Evolutionary conservation across 2,797 vertebrate genomes (phyloP), one percentile per base, ranked within the genome.

Genomic region (Tadarida brasiliensis): DNA sequence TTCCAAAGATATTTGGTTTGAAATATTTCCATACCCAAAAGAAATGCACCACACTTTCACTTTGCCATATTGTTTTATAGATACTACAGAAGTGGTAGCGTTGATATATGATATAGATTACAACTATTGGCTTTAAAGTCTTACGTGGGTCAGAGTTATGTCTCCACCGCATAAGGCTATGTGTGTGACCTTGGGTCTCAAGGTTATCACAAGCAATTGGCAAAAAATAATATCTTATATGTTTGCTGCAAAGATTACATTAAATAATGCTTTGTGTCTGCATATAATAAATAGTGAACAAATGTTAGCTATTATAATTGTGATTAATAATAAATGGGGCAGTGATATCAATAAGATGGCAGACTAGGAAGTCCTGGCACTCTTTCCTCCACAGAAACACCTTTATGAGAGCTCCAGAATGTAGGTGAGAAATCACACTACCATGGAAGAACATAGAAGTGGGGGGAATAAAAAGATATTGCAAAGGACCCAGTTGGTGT

Each of bases 191-290:
- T 22, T 63, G 67, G 88, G 9, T 57, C 77, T 94, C 44, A 63
- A 20, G 87, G 12, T 65, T 67, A 61, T 86, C 33, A 56, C 10
- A 20, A 1, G 0, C 30, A 93, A 65, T n/a, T 78, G 33, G 35
- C 15, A 56, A 74, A 96, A 90, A 95, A 84, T 51, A 77, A 24
- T 56, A 68, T 76, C n/a, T 61, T 76, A 26, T 26, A 86, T 17
- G 7, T 71, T 78, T 74, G 12, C 16, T 84, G 16, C 8, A 80
- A 84, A 85, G 24, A 87, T 73, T 63, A 78, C 0, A 12, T 33
- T 78, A 90, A 87, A 70, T 54, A 94, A 81, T 20, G 2, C 2
- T 59, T 59, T 81, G 4, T n/a, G 11, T 30, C 16, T 67, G 12
- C 16, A n/a, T 14, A 39, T 24, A 59, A 15, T 63, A 84, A 92